Evolutionary conservation across 1,140 invertebrate species (phyloP), one percentile per base, ranked within the genome.

Genomic region (Bacillus rossius): DNA sequence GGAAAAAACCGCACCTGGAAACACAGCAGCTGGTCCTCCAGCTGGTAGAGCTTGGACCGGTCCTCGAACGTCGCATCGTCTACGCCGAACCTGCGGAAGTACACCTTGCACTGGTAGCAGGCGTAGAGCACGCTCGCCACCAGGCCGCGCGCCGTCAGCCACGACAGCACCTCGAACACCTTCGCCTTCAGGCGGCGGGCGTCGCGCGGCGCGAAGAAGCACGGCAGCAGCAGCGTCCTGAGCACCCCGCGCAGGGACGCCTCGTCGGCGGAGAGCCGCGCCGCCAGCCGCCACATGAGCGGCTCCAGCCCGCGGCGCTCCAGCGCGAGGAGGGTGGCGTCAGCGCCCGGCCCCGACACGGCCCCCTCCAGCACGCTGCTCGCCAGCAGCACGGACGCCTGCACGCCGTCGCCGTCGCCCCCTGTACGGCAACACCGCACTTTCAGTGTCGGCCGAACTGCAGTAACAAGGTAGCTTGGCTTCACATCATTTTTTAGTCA

Each of bases 11-110:
- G 2, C 3, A 57, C 55, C 40, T 57, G 55, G 13, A 57, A 16
- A 8, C n/a, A 22, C 8, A 57, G 47, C n/a, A 57, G 23, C 16
- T 57, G 55, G 13, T 48, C 49, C n/a, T 57, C 43, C 8, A 57
- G 49, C 16, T 34, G 23, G 13, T 49, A 57, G 8, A 48, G 42
- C 40, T 57, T 50, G 3, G 43, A 29, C 8, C 38, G 17, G 17
- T 49, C 23, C 37, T 48, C 23, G 14, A 23, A 25, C 14, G 22
- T 5, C 10, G 25, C 29, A 17, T 43, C 40, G n/a, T 25, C 25
- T 17, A 29, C 16, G 19, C 34, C 23, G 14, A 57, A 37, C 16
- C 49, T 48, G 5, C 49, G 26, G 29, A 43, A 57, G 25, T 19
- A 38, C 8, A 57, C 22, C 13, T 57, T 43, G n/a, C 43, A 48